phyloP scores from a whole-genome alignment of 2,797 vertebrate species.

The Catharus ustulatus region DNA sequence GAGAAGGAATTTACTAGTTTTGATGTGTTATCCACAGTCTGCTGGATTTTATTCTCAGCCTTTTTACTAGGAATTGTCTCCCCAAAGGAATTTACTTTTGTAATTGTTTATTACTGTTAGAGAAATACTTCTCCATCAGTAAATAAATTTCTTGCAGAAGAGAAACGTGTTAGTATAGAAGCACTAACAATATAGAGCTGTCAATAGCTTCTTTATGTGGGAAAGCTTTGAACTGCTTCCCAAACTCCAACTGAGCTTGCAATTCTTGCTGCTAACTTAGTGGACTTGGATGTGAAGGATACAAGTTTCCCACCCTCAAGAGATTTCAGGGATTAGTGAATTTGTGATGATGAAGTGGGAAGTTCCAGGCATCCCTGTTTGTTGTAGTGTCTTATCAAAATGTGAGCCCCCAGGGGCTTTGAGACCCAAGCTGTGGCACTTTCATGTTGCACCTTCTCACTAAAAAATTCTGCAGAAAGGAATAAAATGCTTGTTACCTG shows the following conservation, averaged over 20 bases:
- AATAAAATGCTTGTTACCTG: not conserved
- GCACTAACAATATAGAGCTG: not conserved
- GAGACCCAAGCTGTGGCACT: not conserved
- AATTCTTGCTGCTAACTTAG: not conserved
- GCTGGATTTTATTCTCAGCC: not conserved
- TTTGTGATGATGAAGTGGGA: not conserved
- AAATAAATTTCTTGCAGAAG: not conserved
- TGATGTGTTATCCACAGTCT: not conserved
- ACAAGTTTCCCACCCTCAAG: not conserved
- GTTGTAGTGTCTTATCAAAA: not conserved
- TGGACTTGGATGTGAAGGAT: not conserved
- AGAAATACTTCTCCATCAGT: not conserved
- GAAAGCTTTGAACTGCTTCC: not conserved
- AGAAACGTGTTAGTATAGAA: not conserved
- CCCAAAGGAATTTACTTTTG: not conserved
- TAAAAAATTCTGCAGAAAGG: not conserved
- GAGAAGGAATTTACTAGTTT: not conserved
- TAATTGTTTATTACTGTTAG: not conserved
- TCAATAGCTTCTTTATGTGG: not conserved
- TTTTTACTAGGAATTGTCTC: not conserved
- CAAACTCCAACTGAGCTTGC: not conserved
- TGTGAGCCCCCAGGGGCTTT: not conserved
- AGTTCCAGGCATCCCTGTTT: not conserved
- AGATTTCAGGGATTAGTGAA: not conserved
- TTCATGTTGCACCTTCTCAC: not conserved